These are phyloP conservation scores for Microctonus hyperodae DNA, from an alignment of 2,888 invertebrate genomes.

Conservation along the genomic window DNA sequence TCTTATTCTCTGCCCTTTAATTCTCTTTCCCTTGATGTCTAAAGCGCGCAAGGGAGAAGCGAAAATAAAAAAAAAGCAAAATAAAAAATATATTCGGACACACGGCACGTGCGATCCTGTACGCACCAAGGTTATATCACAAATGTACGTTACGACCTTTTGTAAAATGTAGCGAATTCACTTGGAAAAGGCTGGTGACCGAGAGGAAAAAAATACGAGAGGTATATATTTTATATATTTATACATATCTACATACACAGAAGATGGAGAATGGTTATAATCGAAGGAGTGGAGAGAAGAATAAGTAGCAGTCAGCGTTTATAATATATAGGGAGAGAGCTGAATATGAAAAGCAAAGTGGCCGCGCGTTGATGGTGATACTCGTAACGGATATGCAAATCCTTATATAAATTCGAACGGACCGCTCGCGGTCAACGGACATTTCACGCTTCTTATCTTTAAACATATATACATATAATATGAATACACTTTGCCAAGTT, in stretches of 20 bases:
- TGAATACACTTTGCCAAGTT: neutral
- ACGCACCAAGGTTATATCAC: constrained; percentile 24
- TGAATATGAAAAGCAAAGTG: constrained; percentile 10
- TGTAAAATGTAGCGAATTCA: constrained; percentile 53
- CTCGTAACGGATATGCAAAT: constrained; percentile 40
- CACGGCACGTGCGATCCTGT: constrained; percentile 24
- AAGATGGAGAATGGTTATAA: constrained; percentile 14
- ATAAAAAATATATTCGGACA: constrained; percentile 19
- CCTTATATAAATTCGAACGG: constrained; percentile 24
- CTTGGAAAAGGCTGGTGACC: constrained; percentile 28
- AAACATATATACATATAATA: neutral
- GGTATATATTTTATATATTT: neutral
- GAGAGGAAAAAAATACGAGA: neutral
- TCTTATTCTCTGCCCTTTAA: constrained; percentile 30
- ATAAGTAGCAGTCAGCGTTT: constrained; percentile 1
- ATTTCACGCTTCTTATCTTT: constrained; percentile 27
- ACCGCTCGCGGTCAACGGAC: constrained; percentile 11
- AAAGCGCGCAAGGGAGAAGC: neutral
- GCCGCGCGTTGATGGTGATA: constrained; percentile 16
- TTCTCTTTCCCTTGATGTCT: constrained; percentile 7
- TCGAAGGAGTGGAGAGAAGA: constrained; percentile 12
- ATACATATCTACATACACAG: constrained; percentile 9
- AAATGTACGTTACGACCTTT: constrained; percentile 42
- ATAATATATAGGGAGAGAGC: too few species aligned
- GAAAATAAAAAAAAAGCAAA: neutral